Evolutionary conservation across 2,113 vertebrate species (phyloP).

Genomic region (Strigops habroptila): DNA sequence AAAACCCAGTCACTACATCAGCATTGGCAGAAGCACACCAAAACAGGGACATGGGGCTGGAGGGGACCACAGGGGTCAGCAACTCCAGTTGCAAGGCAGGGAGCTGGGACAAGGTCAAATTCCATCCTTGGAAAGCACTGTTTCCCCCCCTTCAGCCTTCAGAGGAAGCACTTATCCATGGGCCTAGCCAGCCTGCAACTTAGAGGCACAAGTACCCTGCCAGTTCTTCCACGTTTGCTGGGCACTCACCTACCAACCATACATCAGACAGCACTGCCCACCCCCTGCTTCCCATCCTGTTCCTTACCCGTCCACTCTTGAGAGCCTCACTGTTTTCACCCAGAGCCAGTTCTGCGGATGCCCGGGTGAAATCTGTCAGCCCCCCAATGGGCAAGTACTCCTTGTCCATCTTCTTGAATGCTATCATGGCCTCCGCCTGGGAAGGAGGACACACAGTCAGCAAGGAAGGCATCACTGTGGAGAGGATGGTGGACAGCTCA

Average conservation of each 20-base stretch:
- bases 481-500: background rate
- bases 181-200: background rate
- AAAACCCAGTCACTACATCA: background rate
- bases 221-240: background rate
- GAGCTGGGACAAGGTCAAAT: background rate
- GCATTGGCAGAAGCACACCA: background rate
- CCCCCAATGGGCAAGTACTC: conserved; percentile 88
- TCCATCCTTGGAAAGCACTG: background rate
- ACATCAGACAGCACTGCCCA: background rate
- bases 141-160: background rate
- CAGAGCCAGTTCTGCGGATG: conserved; percentile 85
- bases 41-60: background rate
- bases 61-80: background rate
- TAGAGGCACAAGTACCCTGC: background rate
- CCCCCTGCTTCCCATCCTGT: background rate
- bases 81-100: background rate
- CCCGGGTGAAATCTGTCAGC: conserved; percentile 84
- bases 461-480: fast-evolving
- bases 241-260: fast-evolving
- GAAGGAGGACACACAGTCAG: background rate
- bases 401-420: conserved; percentile 89
- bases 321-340: conserved; percentile 84
- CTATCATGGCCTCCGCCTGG: conserved; percentile 87
- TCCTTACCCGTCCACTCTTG: conserved; percentile 88
- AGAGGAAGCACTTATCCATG: background rate